Base-by-base conservation (phyloP, 2,888 invertebrate species). In the Podabrus alpinus region DNA sequence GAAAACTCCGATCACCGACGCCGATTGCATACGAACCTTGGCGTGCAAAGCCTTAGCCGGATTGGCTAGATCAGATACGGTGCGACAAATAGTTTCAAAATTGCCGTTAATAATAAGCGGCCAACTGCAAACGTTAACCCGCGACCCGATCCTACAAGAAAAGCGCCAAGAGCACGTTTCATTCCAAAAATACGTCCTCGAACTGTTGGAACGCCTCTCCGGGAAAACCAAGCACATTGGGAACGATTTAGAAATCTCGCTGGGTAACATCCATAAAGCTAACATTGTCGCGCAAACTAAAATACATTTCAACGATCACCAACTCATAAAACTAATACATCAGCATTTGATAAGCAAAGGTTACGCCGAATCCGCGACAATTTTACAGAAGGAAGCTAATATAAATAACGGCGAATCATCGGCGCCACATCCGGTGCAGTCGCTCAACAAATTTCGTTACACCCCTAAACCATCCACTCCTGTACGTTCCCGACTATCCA, bases 271-370 rank as follows among this genome's bases (percentile, higher is more conserved):
- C 85, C 95, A 97, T 83, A 92, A 94, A 96, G 95, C 97, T 0
- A 97, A 97, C 87, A 96, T 99, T 64, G 97, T 99, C 0, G 97
- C 98, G 0, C 97, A 98, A 87, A 99, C 99, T 0, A 93, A 95
- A 78, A 98, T 99, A 76, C 94, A 94, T 83, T 99, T 95, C 89
- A 97, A 98, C 87, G 96, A 97, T 86, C 92, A 94, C 64, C 98
- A 99, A 86, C 89, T 99, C 45, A 91, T 97, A 80, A 96, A 97
- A 86, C 89, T 99, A 11, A 97, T 99, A 66, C 93, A 96, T 83
- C 94, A 95, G 73, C 97, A 98, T 88, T 89, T 99, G 70, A 85
- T 92, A 29, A 91, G 92, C 2, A 93, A 95, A 82, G 97, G 95
- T 0, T 89, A 94, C 68, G 75, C 85, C 0, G 93, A 94, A 70